Conservation (phyloP, 2,113 vertebrate species). For the Dicerorhinus sumatrensis region DNA sequence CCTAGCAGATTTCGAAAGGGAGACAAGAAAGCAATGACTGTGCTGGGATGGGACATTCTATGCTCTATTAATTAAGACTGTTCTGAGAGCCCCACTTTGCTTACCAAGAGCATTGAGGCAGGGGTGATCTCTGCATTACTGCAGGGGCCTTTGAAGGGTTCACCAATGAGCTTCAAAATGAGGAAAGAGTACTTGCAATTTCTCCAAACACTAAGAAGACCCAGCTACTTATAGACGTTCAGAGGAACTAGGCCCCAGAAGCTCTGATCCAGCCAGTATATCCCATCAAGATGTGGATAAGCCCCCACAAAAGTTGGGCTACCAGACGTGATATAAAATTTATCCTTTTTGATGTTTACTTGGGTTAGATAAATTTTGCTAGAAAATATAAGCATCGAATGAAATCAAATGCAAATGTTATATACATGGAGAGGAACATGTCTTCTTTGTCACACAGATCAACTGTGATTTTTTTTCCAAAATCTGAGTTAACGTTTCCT, state of each 20-base stretch:
- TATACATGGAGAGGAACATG: constrained; percentile 76
- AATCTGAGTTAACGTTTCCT: constrained; percentile 83
- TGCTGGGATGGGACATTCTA: not conserved
- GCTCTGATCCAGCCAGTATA: not conserved
- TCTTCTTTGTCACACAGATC: constrained; percentile 84
- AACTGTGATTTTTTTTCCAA: constrained; percentile 76
- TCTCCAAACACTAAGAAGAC: not conserved
- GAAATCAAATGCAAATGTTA: constrained; percentile 42
- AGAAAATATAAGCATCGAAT: constrained; percentile 5
- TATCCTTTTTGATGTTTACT: not conserved
- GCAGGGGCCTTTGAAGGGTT: not conserved
- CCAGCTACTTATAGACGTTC: not conserved
- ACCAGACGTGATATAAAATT: not conserved
- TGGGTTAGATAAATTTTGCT: not conserved
- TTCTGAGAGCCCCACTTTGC: not conserved
- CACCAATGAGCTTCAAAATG: not conserved
- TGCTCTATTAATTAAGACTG: not conserved
- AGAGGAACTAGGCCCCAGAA: not conserved
- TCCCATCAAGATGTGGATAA: not conserved
- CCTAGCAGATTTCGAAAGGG: not conserved
- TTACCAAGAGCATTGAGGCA: not conserved
- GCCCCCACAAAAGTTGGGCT: not conserved
- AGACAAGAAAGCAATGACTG: not conserved
- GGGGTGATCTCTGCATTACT: not conserved
- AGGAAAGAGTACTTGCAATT: not conserved